phyloP scores from a whole-genome alignment of 2,888 invertebrate species.

The Ectropis crepuscularia region DNA sequence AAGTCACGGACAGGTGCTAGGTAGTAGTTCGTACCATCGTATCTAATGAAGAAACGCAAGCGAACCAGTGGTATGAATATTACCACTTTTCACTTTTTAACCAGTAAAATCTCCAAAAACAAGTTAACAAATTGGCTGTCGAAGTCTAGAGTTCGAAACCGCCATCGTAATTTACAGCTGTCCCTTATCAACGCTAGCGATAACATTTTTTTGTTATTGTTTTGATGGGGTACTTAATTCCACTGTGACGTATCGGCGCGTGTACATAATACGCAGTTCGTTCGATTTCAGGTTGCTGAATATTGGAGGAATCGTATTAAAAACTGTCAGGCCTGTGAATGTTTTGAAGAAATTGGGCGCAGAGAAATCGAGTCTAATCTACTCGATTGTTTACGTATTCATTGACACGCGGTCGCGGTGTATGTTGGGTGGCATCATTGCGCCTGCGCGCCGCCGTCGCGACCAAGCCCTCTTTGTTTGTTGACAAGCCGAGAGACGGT shows the following conservation, averaged over 20 bases:
- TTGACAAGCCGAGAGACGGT: conserved; percentile 73
- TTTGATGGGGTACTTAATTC: conserved; percentile 26
- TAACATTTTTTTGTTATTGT: conserved; percentile 47
- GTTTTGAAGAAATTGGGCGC: conserved; percentile 30
- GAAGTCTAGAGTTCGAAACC: conserved; percentile 39
- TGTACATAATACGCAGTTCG: conserved; percentile 25
- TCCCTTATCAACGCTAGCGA: conserved; percentile 36
- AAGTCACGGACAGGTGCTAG: too few species aligned
- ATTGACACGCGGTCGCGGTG: conserved; percentile 68
- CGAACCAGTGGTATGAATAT: too few species aligned
- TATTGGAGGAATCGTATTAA: conserved; percentile 3
- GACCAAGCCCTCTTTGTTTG: conserved; percentile 81
- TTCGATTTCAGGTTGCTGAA: neutral
- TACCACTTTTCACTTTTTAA: too few species aligned
- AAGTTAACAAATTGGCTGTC: conserved; percentile 16
- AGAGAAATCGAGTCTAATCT: conserved; percentile 37
- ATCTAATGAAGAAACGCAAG: too few species aligned
- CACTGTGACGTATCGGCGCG: conserved; percentile 18
- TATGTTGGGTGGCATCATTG: conserved; percentile 66
- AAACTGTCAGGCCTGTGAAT: conserved; percentile 20
- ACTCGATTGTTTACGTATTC: conserved; percentile 74
- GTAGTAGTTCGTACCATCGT: too few species aligned
- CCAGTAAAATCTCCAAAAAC: neutral
- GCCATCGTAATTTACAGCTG: conserved; percentile 11
- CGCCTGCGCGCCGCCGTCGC: conserved; percentile 70